Evolutionary conservation across 2,797 vertebrate genomes (phyloP), one percentile per base, ranked within the genome.

Genomic region (Karalla daura): DNA sequence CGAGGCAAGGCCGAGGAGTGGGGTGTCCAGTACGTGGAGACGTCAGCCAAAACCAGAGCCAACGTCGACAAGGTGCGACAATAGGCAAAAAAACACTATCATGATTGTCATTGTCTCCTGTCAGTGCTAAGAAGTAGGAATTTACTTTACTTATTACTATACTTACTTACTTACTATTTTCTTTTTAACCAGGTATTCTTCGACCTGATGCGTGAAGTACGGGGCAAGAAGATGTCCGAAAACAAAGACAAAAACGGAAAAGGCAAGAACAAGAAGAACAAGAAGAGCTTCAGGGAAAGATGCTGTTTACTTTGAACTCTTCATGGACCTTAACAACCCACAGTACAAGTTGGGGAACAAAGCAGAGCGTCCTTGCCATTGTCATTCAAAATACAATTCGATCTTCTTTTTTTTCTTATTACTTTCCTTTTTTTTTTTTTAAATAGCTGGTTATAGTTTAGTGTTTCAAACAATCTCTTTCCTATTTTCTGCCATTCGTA

Each of bases 201-300:
- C 86, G 98, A 99, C 87, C 92, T 99, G 76, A 99, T 99, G 98
- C 95, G 97, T 71, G 97, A 99, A 90, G 95, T 99, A 67, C 93
- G 96, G 87, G 93, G 96, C 74, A 99, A 99, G 93, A 99, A 99
- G 92, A 95, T 98, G 95, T 94, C 96, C 1, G 97, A 99, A 93
- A 99, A 98, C 91, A 99, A 99, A 90, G 97, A 98, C 92, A 99
- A 96, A 92, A 99, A 98, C 10, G 97, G 97, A 62, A 98, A 98
- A 93, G 97, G 96, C 83, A 98, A 97, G 87, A 94, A 95, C 89
- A 98, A 97, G 92, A 98, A 93, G 80, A 94, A 91, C 74, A 99
- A 99, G 95, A 98, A 97, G 87, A 96, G 96, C 88, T 95, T 99
- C 90, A 97, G 93, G 91, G 96, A 97, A 83, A 92, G 96, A 76